phyloP scores from a whole-genome alignment of 1,140 invertebrate species.

The Bombus haemorrhoidalis region DNA sequence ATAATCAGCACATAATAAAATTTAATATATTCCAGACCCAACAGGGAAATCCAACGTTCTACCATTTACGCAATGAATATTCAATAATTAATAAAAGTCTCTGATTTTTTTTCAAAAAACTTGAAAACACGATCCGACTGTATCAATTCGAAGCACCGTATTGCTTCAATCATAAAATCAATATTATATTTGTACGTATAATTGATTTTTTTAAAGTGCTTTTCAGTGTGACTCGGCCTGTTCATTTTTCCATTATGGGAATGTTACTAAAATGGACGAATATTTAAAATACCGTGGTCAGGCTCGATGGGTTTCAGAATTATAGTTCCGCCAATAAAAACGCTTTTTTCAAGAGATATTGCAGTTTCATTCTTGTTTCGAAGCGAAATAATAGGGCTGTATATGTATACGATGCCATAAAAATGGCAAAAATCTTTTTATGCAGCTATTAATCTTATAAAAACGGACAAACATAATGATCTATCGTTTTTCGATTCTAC shows the following conservation, averaged over 20 bases:
- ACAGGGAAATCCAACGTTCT: neutral
- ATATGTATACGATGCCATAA: neutral
- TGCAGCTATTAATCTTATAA: neutral
- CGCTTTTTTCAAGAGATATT: conserved; percentile 4
- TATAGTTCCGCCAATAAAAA: neutral
- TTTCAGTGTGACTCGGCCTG: neutral
- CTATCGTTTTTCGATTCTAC: neutral
- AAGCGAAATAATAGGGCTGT: neutral
- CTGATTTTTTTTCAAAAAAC: neutral
- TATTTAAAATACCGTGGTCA: conserved; percentile 14
- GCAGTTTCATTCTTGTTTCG: neutral
- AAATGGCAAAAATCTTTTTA: neutral
- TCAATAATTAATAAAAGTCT: neutral
- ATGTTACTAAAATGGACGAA: neutral
- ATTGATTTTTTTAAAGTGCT: conserved; percentile 26
- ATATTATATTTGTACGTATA: conserved; percentile 24
- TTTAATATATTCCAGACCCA: neutral
- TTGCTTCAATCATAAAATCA: neutral
- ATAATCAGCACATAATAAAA: neutral
- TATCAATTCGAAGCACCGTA: neutral
- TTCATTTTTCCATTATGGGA: neutral
- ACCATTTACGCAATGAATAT: neutral
- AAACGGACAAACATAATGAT: neutral
- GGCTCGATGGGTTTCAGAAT: neutral
- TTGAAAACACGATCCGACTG: neutral